These are phyloP conservation scores for Eristalis pertinax DNA, from an alignment of 2,888 invertebrate species.

Conservation along the genomic window DNA sequence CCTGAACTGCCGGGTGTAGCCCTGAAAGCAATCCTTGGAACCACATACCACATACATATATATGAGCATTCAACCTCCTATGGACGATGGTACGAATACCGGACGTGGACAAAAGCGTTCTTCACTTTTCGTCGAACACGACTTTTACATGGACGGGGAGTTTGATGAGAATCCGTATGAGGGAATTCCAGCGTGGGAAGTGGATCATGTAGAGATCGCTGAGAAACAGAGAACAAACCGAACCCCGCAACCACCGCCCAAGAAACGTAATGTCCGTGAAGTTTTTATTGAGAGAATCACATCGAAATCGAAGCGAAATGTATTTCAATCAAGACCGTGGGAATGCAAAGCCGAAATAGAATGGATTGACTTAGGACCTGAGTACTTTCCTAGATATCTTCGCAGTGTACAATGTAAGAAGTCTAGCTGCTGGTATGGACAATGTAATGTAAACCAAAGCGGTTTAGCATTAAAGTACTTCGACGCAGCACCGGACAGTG, in stretches of 20 bases:
- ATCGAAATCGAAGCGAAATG: conserved; percentile 63
- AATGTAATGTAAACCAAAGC: conserved; percentile 82
- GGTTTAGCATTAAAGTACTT: conserved; percentile 83
- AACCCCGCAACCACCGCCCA: neutral
- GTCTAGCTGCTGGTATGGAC: conserved; percentile 83
- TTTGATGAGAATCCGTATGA: conserved; percentile 73
- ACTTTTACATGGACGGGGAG: conserved; percentile 81
- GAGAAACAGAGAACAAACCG: conserved; percentile 61
- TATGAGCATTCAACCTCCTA: conserved; percentile 81
- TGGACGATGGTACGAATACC: conserved; percentile 49
- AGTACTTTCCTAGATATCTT: conserved; percentile 83
- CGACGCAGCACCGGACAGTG: conserved; percentile 81
- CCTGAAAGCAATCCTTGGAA: conserved; percentile 80
- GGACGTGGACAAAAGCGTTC: conserved; percentile 74
- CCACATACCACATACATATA: conserved; percentile 82
- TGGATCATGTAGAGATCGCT: conserved; percentile 74
- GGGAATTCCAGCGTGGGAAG: conserved; percentile 77
- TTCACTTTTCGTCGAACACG: conserved; percentile 65
- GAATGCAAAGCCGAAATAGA: conserved; percentile 81
- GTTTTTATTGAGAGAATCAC: conserved; percentile 33
- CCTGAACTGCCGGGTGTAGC: conserved; percentile 75
- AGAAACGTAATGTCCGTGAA: conserved; percentile 48
- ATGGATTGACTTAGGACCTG: conserved; percentile 83
- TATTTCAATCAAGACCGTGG: conserved; percentile 81
- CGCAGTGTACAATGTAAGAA: conserved; percentile 82